phyloP scores from a whole-genome alignment of 1,140 invertebrate genomes.

The Lucilia cuprina region DNA sequence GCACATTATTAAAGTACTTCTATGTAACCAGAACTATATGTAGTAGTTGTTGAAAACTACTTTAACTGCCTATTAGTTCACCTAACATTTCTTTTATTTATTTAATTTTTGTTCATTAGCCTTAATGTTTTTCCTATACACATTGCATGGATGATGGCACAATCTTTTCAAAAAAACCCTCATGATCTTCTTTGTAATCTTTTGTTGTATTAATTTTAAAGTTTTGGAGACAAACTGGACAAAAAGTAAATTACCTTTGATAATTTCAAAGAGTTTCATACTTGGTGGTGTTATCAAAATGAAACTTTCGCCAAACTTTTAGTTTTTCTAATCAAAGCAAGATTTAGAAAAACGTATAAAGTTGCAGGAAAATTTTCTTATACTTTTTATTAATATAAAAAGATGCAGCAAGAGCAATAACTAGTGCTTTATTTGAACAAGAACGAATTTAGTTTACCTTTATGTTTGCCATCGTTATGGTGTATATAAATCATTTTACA shows the following conservation, averaged over 20 bases:
- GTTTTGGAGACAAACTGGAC: not conserved
- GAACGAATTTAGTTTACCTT: not conserved
- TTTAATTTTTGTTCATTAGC: too few relatives aligned
- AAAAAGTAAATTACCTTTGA: not conserved
- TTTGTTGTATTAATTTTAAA: not conserved
- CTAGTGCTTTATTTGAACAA: not conserved
- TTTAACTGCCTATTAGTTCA: too few relatives aligned
- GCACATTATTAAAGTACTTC: too few relatives aligned
- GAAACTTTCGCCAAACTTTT: not conserved
- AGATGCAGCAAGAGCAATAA: not conserved
- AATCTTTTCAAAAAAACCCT: too few relatives aligned
- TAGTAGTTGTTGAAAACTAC: too few relatives aligned
- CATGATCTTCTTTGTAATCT: too few relatives aligned
- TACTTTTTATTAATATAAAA: not conserved
- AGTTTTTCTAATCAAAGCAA: not conserved
- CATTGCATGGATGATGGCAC: too few relatives aligned
- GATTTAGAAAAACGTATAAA: not conserved
- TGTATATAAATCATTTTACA: too few relatives aligned
- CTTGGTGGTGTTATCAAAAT: not conserved
- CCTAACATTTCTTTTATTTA: too few relatives aligned
- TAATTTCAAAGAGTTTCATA: not conserved
- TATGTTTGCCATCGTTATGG: too few relatives aligned
- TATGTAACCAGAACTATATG: too few relatives aligned
- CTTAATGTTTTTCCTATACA: too few relatives aligned
- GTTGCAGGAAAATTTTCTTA: not conserved